Conservation (phyloP, 1,140 invertebrate species). For the Ostrea edulis region DNA sequence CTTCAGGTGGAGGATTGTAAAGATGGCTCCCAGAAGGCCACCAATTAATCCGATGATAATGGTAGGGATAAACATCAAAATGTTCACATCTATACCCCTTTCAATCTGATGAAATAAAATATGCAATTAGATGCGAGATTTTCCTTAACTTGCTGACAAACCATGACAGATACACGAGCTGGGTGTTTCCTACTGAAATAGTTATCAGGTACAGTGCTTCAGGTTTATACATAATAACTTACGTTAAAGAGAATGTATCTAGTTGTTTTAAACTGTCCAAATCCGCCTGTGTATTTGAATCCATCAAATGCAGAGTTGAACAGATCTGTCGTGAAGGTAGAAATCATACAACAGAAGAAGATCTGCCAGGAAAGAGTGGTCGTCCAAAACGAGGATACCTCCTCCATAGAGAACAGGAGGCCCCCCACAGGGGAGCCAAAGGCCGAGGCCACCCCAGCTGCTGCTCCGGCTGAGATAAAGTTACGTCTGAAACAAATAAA, state of each 20-base stretch:
- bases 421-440: conserved; percentile 98
- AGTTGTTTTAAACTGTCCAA: conserved; percentile 78
- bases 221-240: conserved; percentile 24
- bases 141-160: no score
- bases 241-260: conserved; percentile 78
- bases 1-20: conserved; percentile 77
- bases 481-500: conserved; percentile 87
- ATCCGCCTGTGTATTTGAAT: conserved; percentile 76
- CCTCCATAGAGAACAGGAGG: conserved; percentile 97
- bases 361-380: conserved; percentile 80
- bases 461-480: conserved; percentile 98
- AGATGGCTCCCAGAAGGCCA: conserved; percentile 73
- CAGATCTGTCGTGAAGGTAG: conserved; percentile 79
- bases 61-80: conserved; percentile 77
- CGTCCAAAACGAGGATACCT: conserved; percentile 83
- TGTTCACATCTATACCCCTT: conserved; percentile 76
- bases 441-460: conserved; percentile 95
- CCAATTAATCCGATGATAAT: conserved; percentile 74
- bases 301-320: conserved; percentile 79
- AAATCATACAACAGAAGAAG: conserved; percentile 80
- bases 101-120: conserved; percentile 68
- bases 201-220: background rate
- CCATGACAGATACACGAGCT: no score
- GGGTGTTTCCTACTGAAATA: no score
- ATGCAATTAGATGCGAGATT: background rate